These are phyloP conservation scores for Gymnothorax reevesii DNA, from an alignment of 2,797 vertebrate species.

Conservation along the genomic window DNA sequence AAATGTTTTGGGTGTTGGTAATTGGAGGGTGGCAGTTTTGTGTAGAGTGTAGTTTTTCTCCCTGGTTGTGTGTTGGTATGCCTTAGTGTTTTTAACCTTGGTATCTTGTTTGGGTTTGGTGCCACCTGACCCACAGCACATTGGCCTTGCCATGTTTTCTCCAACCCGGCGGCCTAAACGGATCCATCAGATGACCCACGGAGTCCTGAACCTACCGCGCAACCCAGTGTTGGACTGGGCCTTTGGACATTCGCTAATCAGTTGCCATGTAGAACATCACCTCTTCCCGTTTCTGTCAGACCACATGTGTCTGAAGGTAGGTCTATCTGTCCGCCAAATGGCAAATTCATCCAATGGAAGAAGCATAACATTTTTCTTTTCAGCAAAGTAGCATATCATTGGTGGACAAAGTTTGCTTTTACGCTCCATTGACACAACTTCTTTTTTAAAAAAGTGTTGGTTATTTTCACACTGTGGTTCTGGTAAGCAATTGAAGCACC, in stretches of 20 bases:
- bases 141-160: slow-evolving; percentile 90
- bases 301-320: slow-evolving; percentile 94
- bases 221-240: slow-evolving; percentile 84
- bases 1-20: background rate
- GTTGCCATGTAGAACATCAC: slow-evolving; percentile 93
- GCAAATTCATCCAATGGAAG: background rate
- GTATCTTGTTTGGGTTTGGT: fast-evolving
- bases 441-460: too few species aligned
- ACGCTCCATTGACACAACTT: too few species aligned
- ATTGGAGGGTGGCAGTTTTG: background rate
- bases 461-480: too few species aligned
- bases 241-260: slow-evolving; percentile 91
- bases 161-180: slow-evolving; percentile 73
- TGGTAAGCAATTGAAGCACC: too few species aligned
- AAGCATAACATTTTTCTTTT: background rate
- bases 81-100: background rate
- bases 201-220: slow-evolving; percentile 86
- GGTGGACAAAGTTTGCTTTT: too few species aligned
- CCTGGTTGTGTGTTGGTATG: background rate
- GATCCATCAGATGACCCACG: slow-evolving; percentile 87
- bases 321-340: background rate
- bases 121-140: slow-evolving; percentile 73
- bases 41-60: background rate
- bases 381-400: background rate
- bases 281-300: slow-evolving; percentile 90